These are phyloP conservation scores for Euura lappo DNA, from an alignment of 1,140 invertebrate genomes.

Conservation along the genomic window DNA sequence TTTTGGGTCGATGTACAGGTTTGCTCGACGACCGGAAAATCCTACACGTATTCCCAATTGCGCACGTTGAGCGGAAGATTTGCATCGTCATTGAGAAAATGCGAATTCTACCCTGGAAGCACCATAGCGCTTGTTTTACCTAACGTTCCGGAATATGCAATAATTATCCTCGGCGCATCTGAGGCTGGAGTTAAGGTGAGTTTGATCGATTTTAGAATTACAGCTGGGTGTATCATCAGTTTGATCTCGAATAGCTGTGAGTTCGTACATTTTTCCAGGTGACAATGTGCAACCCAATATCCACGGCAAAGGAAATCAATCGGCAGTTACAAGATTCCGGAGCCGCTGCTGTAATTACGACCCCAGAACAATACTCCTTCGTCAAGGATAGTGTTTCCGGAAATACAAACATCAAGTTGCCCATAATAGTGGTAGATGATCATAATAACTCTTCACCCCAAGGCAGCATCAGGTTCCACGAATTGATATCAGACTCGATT, in stretches of 20 bases:
- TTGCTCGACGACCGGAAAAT: slow-evolving; percentile 68
- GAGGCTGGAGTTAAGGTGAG: slow-evolving; percentile 69
- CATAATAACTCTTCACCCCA: slow-evolving; percentile 53
- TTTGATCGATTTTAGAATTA: background rate
- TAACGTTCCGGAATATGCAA: slow-evolving; percentile 76
- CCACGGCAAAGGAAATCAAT: slow-evolving; percentile 69
- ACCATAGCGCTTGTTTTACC: slow-evolving; percentile 71
- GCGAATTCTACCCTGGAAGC: slow-evolving; percentile 71
- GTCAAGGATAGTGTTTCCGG: slow-evolving; percentile 53
- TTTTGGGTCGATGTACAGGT: too few species aligned
- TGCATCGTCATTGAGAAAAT: slow-evolving; percentile 67
- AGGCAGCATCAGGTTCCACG: slow-evolving; percentile 63
- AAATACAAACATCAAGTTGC: slow-evolving; percentile 57
- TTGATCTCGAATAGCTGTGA: background rate
- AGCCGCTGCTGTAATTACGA: slow-evolving; percentile 70
- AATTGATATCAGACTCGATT: slow-evolving; percentile 25
- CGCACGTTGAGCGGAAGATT: slow-evolving; percentile 66
- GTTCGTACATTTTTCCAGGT: too few species aligned
- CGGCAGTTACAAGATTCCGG: slow-evolving; percentile 70
- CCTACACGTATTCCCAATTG: slow-evolving; percentile 72
- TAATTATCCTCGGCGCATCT: slow-evolving; percentile 68
- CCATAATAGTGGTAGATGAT: slow-evolving; percentile 60
- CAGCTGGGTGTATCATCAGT: too few species aligned
- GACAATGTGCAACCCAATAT: slow-evolving; percentile 28
- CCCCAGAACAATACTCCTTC: slow-evolving; percentile 56